Evolutionary conservation across 2,888 invertebrate species (phyloP).

Genomic region (Aphelenchoides bicaudatus): DNA sequence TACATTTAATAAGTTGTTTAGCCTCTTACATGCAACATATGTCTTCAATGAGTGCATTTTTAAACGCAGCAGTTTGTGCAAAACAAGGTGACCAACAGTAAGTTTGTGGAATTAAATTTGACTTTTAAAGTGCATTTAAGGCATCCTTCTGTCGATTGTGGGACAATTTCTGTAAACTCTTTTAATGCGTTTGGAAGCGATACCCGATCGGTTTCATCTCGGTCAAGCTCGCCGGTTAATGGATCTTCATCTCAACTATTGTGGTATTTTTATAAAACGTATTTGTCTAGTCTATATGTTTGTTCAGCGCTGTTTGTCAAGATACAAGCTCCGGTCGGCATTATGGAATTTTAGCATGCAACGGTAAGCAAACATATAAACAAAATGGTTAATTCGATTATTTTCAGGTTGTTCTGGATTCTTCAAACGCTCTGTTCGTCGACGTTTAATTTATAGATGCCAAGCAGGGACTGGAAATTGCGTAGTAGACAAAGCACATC

Average conservation of each 20-base stretch:
- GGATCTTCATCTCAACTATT: slow-evolving; percentile 13
- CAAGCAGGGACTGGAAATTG: slow-evolving; percentile 97
- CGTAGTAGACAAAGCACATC: slow-evolving; percentile 93
- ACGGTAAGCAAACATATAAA: not conserved
- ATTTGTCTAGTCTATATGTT: not conserved
- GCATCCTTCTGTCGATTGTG: slow-evolving; percentile 32
- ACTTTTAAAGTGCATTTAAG: not conserved
- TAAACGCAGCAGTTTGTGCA: slow-evolving; percentile 31
- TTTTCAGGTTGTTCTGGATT: slow-evolving; percentile 99
- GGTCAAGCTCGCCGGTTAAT: slow-evolving; percentile 11
- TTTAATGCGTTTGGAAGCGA: slow-evolving; percentile 22
- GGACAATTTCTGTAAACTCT: slow-evolving; percentile 46
- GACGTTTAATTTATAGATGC: slow-evolving; percentile 66
- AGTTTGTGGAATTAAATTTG: not conserved
- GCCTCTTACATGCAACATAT: slow-evolving; percentile 34
- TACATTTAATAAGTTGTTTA: too few relatives aligned
- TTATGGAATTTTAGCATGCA: slow-evolving; percentile 43
- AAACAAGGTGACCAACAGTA: slow-evolving; percentile 13
- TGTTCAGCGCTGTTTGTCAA: slow-evolving; percentile 42
- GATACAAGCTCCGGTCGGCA: slow-evolving; percentile 60
- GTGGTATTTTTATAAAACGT: too few relatives aligned
- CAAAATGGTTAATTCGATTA: slow-evolving; percentile 82
- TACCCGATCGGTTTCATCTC: slow-evolving; percentile 5
- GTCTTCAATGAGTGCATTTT: slow-evolving; percentile 34
- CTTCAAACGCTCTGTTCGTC: slow-evolving; percentile 76